These are phyloP conservation scores for Anomalospiza imberbis DNA, from an alignment of 2,797 vertebrate genomes.

Conservation along the genomic window DNA sequence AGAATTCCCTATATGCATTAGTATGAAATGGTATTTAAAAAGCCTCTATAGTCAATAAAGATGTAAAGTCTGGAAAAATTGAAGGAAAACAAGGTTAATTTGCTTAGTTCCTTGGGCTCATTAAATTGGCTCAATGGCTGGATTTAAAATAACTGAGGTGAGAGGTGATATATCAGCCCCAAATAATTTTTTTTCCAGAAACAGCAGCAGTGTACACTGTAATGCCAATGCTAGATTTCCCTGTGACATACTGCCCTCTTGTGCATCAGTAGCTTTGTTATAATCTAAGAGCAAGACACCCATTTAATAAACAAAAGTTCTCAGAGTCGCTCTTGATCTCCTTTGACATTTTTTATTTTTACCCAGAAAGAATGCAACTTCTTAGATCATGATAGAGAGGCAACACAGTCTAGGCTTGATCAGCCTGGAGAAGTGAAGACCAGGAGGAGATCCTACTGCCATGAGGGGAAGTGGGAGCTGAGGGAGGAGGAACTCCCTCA, in stretches of 20 bases:
- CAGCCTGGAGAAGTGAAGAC: neutral
- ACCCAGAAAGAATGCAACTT: neutral
- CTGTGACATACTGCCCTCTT: conserved; percentile 76
- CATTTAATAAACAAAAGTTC: neutral
- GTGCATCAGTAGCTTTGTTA: conserved; percentile 31
- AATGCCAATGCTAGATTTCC: neutral
- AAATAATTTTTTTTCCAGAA: conserved; percentile 13
- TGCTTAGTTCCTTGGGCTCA: conserved; percentile 54
- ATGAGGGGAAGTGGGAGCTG: accelerated
- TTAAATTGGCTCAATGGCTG: conserved; percentile 57
- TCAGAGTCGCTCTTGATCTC: neutral
- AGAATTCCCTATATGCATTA: neutral
- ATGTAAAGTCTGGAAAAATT: conserved; percentile 47
- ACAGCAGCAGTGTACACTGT: neutral
- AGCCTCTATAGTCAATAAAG: conserved; percentile 16
- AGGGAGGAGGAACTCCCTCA: neutral
- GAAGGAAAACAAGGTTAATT: conserved; percentile 68
- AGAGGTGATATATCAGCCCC: conserved; percentile 48
- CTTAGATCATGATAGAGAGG: neutral
- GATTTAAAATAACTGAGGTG: conserved; percentile 61
- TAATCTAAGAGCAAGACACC: neutral
- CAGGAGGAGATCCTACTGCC: neutral
- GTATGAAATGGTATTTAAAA: neutral
- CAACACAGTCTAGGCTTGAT: accelerated
- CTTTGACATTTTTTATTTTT: neutral